Evolutionary conservation across 2,888 invertebrate species (phyloP).

Genomic region (Pherbina coryleti): DNA sequence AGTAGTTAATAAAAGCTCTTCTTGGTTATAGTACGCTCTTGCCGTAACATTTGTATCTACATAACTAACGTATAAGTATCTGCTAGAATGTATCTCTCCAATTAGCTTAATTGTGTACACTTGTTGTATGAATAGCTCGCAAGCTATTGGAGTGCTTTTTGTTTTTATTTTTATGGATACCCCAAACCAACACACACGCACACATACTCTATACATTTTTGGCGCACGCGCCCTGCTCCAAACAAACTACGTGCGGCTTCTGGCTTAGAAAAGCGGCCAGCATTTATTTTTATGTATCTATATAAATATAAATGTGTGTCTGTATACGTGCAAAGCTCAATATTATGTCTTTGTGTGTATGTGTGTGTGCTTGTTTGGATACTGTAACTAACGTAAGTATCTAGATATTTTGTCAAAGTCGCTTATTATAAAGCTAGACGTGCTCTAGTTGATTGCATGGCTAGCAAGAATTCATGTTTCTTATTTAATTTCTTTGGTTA

Average conservation of each 20-base stretch:
- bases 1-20: too few species aligned
- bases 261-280: conserved; percentile 6
- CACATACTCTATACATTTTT: conserved; percentile 3
- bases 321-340: background rate
- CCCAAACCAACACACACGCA: background rate
- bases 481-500: too few species aligned
- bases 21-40: too few species aligned
- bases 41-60: conserved; percentile 23
- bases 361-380: background rate
- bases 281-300: background rate
- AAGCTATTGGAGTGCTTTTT: background rate
- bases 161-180: too few species aligned
- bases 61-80: conserved; percentile 16
- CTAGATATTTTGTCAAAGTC: too few species aligned
- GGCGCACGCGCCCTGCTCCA: conserved; percentile 16
- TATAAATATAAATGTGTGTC: background rate
- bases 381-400: too few species aligned
- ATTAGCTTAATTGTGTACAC: conserved; percentile 62
- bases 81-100: conserved; percentile 50
- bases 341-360: background rate
- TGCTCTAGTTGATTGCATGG: too few species aligned
- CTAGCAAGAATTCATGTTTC: too few species aligned
- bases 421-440: too few species aligned
- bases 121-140: conserved; percentile 41
- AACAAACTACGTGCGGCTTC: conserved; percentile 5